Conservation (phyloP, 2,113 vertebrate genomes). For the Lota lota region DNA sequence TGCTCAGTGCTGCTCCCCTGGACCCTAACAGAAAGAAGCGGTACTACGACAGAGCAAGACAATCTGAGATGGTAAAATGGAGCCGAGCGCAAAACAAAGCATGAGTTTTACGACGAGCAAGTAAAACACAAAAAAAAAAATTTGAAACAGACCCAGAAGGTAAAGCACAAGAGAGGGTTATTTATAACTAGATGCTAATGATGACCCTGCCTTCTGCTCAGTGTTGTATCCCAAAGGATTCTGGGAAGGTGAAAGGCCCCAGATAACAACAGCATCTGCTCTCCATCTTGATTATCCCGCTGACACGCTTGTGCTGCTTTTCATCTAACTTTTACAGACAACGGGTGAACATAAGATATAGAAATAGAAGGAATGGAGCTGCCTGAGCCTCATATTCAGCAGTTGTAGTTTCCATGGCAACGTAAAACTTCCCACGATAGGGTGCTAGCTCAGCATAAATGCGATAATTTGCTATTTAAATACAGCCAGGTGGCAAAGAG, state of each 20-base stretch:
- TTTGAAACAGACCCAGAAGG: neutral
- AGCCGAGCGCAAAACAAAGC: too few relatives aligned
- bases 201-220: neutral
- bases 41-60: slow-evolving; percentile 59
- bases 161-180: neutral
- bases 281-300: too few relatives aligned
- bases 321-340: too few relatives aligned
- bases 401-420: slow-evolving; percentile 57
- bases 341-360: slow-evolving; percentile 4
- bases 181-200: neutral
- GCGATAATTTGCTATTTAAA: too few relatives aligned
- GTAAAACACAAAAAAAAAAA: neutral
- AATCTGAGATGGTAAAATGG: neutral
- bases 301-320: too few relatives aligned
- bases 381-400: slow-evolving; percentile 26
- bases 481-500: too few relatives aligned
- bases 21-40: slow-evolving; percentile 40
- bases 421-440: slow-evolving; percentile 41
- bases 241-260: too few relatives aligned
- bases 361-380: neutral
- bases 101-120: too few relatives aligned
- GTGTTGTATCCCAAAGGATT: slow-evolving; percentile 12
- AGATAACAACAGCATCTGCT: too few relatives aligned
- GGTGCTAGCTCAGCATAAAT: slow-evolving; percentile 49
- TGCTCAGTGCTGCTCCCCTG: slow-evolving; percentile 58